A percentile compares a stretch with the other conserved stretches of the same genome.
These are phyloP conservation scores for Catharus bicknelli DNA, from an alignment of 2,113 vertebrate genomes.

Conservation along the genomic window DNA sequence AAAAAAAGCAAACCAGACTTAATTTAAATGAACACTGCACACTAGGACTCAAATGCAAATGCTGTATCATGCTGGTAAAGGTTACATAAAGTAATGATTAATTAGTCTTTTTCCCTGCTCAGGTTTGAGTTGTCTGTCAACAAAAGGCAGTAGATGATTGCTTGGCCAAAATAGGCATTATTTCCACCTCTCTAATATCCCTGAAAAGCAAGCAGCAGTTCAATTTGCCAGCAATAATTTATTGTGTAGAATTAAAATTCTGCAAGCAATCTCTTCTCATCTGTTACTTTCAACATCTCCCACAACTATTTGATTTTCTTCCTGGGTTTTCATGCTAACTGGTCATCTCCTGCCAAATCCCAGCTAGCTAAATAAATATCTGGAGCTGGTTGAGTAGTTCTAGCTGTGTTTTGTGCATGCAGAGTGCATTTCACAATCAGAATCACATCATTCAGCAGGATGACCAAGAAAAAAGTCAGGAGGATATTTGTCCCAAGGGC, in stretches of 20 bases:
- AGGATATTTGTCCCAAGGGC: neutral
- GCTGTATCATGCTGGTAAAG: neutral
- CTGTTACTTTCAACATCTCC: conserved; percentile 34
- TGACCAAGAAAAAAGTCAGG: neutral
- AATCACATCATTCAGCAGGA: neutral
- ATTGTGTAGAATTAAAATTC: conserved; percentile 16
- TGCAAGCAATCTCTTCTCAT: neutral
- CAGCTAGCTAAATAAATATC: neutral
- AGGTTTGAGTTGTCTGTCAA: neutral
- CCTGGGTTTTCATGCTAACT: conserved; percentile 23
- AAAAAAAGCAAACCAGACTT: neutral
- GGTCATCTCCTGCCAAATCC: conserved; percentile 13
- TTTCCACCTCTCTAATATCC: neutral
- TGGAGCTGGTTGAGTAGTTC: neutral
- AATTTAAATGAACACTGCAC: neutral
- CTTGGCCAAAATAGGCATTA: neutral
- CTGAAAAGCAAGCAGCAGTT: conserved; percentile 5
- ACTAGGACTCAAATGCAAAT: neutral
- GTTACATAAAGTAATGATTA: conserved; percentile 27
- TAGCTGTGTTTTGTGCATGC: neutral
- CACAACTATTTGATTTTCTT: conserved; percentile 42
- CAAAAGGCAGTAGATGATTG: neutral
- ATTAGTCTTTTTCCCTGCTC: neutral
- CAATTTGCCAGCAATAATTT: neutral
- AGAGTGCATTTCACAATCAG: neutral